Base-by-base conservation (phyloP, 2,113 vertebrate species). In the Sprattus sprattus region DNA sequence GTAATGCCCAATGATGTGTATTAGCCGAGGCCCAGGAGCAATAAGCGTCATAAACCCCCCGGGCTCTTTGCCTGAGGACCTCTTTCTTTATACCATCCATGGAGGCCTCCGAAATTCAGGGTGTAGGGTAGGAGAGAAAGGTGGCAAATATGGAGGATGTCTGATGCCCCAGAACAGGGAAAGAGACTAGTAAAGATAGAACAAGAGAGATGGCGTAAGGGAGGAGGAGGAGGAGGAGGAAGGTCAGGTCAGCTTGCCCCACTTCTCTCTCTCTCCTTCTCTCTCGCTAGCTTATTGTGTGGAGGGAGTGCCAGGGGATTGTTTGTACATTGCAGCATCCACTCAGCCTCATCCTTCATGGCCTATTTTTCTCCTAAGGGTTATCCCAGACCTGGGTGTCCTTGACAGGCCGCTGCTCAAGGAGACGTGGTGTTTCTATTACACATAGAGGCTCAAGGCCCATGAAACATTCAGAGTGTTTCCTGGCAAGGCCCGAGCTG, bases 391-490 rank as follows among this genome's bases (percentile, higher is more conserved):
- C 28, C 71, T 16, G 0, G 1, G 11, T 15, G 71, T 39, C 71
- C 13, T 78, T 78, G 71, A 78, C 71, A 16, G 25, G 25, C 71
- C 28, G 0, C 28, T 32, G 18, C 71, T 16, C 10, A 4, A 32
- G 28, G 71, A 28, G 4, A 3, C 15, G 71, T 39, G 28, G 71
- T 78, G 71, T 78, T 32, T 78, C 5, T 78, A 32, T 44, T 78
- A 15, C 71, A 78, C 71, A 78, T 39, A 32, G 28, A 78, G 28
- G 71, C 71, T 78, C 13, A 39, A 32, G 71, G 28, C 28, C 71
- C 71, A 78, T 78, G 71, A 78, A 78, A 78, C 71, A 78, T 78
- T 78, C 71, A 78, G 3, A 78, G 11, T 5, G 28, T 78, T 78
- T 78, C 71, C 71, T 39, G 25, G 25, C 28, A 28, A 15, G 28